Evolutionary conservation across 1,140 invertebrate genomes (phyloP).

Genomic region (Pseudomyrmex cubaensis): DNA sequence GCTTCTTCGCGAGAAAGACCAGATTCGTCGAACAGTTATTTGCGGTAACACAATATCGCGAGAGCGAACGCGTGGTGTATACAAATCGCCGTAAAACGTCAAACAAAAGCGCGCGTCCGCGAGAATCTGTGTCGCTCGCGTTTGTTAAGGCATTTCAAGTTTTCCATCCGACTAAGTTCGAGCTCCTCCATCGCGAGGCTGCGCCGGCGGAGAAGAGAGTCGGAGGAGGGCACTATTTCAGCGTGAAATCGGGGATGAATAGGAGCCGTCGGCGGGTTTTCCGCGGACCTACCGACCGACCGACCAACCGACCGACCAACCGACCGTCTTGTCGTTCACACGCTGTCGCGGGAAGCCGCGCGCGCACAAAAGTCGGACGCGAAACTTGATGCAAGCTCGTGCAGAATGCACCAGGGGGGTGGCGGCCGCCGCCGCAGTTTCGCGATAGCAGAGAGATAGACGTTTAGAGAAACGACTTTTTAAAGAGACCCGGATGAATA

Average conservation of each 20-base stretch:
- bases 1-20: no score
- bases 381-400: conserved; percentile 6
- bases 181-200: conserved; percentile 23
- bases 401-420: conserved; percentile 28
- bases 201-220: conserved; percentile 18
- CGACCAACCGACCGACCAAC: not conserved
- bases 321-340: conserved; percentile 65
- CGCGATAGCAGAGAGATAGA: conserved; percentile 63
- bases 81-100: not conserved
- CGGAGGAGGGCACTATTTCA: conserved; percentile 60
- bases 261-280: conserved; percentile 61
- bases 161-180: conserved; percentile 51
- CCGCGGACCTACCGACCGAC: conserved; percentile 38
- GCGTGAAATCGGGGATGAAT: conserved; percentile 68
- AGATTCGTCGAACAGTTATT: no score
- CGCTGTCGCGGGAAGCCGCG: conserved; percentile 28
- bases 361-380: conserved; percentile 62
- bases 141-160: conserved; percentile 58
- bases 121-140: conserved; percentile 49
- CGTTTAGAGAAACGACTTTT: conserved; percentile 68
- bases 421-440: not conserved
- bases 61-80: no score
- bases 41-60: no score
- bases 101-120: conserved; percentile 27
- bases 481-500: conserved; percentile 69